These are phyloP conservation scores for Baronia brevicornis DNA, from an alignment of 2,888 invertebrate species.

Conservation along the genomic window DNA sequence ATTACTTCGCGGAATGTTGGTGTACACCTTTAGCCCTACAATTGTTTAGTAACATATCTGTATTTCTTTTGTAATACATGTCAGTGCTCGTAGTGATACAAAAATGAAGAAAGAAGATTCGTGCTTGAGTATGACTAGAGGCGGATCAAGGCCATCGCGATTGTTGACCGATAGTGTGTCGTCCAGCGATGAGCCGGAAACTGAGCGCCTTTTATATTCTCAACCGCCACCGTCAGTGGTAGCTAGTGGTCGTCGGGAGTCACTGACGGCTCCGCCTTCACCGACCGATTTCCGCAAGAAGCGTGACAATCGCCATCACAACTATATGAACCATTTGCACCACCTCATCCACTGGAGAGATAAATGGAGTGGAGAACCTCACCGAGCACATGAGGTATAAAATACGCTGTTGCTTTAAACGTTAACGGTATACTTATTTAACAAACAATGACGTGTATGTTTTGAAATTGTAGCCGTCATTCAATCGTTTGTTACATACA, in stretches of 20 bases:
- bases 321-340: constrained; percentile 65
- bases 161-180: constrained; percentile 61
- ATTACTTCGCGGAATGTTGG: constrained; percentile 45
- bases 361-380: constrained; percentile 65
- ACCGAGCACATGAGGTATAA: constrained; percentile 63
- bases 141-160: constrained; percentile 45
- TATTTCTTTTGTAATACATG: constrained; percentile 23
- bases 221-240: constrained; percentile 46
- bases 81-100: constrained; percentile 32
- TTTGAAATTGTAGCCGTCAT: constrained; percentile 5
- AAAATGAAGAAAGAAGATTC: constrained; percentile 55
- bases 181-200: constrained; percentile 65
- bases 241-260: constrained; percentile 46
- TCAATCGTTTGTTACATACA: too few relatives aligned
- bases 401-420: constrained; percentile 1
- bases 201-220: constrained; percentile 50
- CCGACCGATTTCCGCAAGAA: constrained; percentile 67
- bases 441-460: background rate
- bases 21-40: too few relatives aligned
- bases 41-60: constrained; percentile 25
- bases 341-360: constrained; percentile 68
- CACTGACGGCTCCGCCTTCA: constrained; percentile 67
- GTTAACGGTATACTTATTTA: constrained; percentile 7
- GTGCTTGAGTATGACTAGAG: constrained; percentile 39
- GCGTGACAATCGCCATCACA: constrained; percentile 52